Base-by-base conservation (phyloP, 1,140 invertebrate genomes). In the Camponotus vicinus region DNA sequence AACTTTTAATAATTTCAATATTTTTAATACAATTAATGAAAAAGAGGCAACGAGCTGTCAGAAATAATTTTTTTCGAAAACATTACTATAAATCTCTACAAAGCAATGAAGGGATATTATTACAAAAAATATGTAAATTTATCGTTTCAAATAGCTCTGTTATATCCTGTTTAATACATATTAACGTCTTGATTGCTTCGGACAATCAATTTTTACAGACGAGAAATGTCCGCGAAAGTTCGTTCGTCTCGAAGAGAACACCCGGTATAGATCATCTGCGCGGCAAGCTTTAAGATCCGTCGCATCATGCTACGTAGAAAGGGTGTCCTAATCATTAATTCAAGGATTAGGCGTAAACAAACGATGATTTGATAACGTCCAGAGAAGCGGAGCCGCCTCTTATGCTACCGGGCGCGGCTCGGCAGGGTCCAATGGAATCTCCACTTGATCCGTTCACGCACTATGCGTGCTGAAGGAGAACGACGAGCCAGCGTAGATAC, bases 361-460 rank as follows among this genome's bases (percentile, higher is more conserved):
- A 95, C 92, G 95, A 95, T 93, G 90, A 94, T 95, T 95, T 95
- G 93, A 95, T 95, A 95, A 94, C 94, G 93, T 95, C 93, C 93
- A 93, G 91, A 91, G 91, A 86, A 80, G 88, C 90, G 91, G 90
- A 89, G 88, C 89, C 90, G 90, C 86, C 87, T 92, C 85, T 82
- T 91, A 84, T 73, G 91, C 92, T 94, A 92, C 92, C 91, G 90
- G 86, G 89, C 70, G 85, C 78, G 75, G 89, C 70, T 78, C 75
- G 73, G 78, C 82, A 78, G 80, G 75, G 86, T 80, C 73, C 69
- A 82, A 84, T 69, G 85, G 85, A 91, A 89, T 92, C 89, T 91
- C 78, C 82, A 69, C 82, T 92, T 92, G 88, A 92, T 92, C 86
- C 88, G 79, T 89, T 86, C 88, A 88, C 71, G 87, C 76, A 70